Evolutionary conservation across 2,888 invertebrate species (phyloP).

Genomic region (Pseudococcus viburni): DNA sequence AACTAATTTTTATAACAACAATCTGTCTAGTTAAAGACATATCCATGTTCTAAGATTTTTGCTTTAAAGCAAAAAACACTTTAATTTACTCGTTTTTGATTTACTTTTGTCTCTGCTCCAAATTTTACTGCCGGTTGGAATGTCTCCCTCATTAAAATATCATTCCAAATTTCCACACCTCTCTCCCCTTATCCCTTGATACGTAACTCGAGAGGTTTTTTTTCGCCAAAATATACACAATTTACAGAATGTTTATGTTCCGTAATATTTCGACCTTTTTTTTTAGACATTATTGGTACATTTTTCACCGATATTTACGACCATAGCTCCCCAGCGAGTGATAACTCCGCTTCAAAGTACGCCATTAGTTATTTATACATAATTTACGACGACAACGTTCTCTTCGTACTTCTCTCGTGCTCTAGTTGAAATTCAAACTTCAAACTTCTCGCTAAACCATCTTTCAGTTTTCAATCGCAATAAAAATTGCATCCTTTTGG

Average conservation of each 20-base stretch:
- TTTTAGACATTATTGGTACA: not conserved
- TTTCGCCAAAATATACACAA: not conserved
- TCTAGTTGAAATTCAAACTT: not conserved
- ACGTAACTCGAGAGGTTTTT: not conserved
- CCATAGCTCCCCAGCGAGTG: not conserved
- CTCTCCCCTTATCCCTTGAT: not conserved
- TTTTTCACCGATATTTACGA: not conserved
- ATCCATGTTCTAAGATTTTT: too few relatives aligned
- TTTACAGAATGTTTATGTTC: not conserved
- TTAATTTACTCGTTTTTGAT: too few relatives aligned
- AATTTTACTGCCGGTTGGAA: too few relatives aligned
- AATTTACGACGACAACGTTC: not conserved
- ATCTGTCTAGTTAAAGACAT: too few relatives aligned
- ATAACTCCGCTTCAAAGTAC: not conserved
- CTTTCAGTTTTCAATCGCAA: not conserved
- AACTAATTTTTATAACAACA: too few relatives aligned
- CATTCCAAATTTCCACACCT: too few relatives aligned
- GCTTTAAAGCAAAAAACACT: too few relatives aligned
- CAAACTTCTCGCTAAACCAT: not conserved
- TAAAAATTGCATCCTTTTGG: slow-evolving; percentile 5
- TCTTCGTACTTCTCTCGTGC: not conserved
- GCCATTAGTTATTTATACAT: not conserved
- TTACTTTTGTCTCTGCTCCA: too few relatives aligned
- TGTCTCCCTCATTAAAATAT: too few relatives aligned
- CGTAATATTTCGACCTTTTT: not conserved